Conservation (phyloP, 2,113 vertebrate species). For the Onychostruthus taczanowskii region DNA sequence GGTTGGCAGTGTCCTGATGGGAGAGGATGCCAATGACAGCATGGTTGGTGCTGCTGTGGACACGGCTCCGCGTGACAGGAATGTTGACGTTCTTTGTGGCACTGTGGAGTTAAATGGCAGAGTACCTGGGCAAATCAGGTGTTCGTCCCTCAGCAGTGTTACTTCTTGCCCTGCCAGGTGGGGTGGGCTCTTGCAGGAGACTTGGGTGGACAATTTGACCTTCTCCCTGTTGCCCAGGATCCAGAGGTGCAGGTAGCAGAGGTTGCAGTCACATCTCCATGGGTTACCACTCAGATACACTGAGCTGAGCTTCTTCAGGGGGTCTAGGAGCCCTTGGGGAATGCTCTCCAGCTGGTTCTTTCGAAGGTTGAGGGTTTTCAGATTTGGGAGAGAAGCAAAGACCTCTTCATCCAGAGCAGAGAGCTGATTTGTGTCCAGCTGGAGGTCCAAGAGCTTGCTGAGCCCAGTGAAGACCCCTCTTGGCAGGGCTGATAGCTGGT, state of each 20-base stretch:
- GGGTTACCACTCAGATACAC: conserved; percentile 75
- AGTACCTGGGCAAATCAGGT: conserved; percentile 67
- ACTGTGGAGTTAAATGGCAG: not conserved
- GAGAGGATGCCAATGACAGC: not conserved
- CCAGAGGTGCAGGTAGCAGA: conserved; percentile 69
- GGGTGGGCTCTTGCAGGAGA: conserved; percentile 68
- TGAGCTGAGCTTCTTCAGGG: conserved; percentile 60
- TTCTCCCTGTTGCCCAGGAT: conserved; percentile 51
- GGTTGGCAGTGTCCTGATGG: not conserved
- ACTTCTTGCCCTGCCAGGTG: conserved; percentile 57
- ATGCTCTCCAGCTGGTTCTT: conserved; percentile 66
- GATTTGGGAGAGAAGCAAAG: conserved; percentile 63
- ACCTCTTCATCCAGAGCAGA: conserved; percentile 39
- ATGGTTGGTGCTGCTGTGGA: not conserved
- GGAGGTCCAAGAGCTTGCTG: conserved; percentile 68
- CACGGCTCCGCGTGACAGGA: not conserved
- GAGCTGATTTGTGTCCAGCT: conserved; percentile 70
- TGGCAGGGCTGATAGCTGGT: conserved; percentile 65
- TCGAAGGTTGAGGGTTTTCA: conserved; percentile 67
- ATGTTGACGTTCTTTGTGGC: not conserved
- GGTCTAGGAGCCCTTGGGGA: conserved; percentile 55
- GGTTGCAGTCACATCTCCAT: conserved; percentile 84
- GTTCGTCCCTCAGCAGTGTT: conserved; percentile 24
- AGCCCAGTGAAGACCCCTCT: conserved; percentile 71
- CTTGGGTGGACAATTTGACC: not conserved